These are phyloP conservation scores for Chionis minor DNA, from an alignment of 2,113 vertebrate species.

Conservation along the genomic window DNA sequence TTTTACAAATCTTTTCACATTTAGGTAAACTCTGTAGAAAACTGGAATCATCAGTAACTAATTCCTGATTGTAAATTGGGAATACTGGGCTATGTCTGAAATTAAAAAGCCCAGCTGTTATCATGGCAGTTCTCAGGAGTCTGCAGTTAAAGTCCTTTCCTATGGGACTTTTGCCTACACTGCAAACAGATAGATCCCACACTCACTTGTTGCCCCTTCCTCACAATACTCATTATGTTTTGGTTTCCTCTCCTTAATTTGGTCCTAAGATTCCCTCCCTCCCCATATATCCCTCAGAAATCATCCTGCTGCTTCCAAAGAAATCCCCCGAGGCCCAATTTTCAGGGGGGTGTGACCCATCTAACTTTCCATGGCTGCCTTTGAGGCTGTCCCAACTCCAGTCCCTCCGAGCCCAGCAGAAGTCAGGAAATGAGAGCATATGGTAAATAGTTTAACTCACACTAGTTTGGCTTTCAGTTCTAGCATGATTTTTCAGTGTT, in stretches of 20 bases:
- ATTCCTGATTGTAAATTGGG: not conserved
- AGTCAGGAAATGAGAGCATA: conserved; percentile 64
- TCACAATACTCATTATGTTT: not conserved
- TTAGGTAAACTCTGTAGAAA: not conserved
- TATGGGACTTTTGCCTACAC: not conserved
- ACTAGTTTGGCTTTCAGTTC: not conserved
- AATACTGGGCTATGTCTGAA: not conserved
- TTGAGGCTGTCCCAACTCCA: not conserved
- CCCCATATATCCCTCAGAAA: not conserved
- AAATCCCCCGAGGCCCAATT: not conserved
- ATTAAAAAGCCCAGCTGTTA: not conserved
- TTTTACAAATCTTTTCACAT: not conserved
- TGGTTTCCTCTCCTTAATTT: not conserved
- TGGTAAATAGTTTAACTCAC: conserved; percentile 56
- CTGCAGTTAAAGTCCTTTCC: not conserved
- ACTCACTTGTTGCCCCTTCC: not conserved
- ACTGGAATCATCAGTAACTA: not conserved
- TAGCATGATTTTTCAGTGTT: conserved; percentile 2
- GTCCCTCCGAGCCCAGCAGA: conserved; percentile 13
- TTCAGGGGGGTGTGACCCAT: not conserved
- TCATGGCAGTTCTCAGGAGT: not conserved
- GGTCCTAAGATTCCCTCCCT: not conserved
- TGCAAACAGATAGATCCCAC: not conserved
- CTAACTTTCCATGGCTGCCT: conserved; percentile 13
- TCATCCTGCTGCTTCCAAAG: conserved; percentile 13